Conservation (phyloP, 2,113 vertebrate genomes). For the Alaudala cheleensis region DNA sequence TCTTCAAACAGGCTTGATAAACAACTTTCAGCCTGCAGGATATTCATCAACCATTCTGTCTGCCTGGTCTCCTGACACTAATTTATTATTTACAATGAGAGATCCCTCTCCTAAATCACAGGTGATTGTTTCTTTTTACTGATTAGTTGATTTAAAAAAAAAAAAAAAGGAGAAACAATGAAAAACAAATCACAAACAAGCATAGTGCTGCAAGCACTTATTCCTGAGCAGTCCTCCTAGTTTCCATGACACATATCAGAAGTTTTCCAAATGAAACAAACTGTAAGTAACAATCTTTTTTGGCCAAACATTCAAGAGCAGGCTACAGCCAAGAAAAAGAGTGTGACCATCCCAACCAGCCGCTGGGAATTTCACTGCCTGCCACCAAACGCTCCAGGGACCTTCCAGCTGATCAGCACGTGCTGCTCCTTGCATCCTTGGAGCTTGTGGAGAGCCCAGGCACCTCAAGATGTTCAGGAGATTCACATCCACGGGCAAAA, state of each 20-base stretch:
- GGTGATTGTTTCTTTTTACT: slow-evolving; percentile 57
- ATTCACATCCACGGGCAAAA: rapidly evolving
- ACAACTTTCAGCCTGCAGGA: slow-evolving; percentile 66
- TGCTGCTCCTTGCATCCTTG: neutral
- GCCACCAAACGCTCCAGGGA: neutral
- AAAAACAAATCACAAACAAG: slow-evolving; percentile 37
- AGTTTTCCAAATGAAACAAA: slow-evolving; percentile 36
- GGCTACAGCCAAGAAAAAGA: slow-evolving; percentile 8
- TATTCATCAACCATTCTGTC: slow-evolving; percentile 58
- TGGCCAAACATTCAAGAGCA: neutral
- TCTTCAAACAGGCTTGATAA: slow-evolving; percentile 66
- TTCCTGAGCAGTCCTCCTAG: neutral
- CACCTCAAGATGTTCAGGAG: neutral
- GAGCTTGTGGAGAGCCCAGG: neutral
- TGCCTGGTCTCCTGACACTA: slow-evolving; percentile 46
- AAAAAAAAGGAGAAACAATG: neutral
- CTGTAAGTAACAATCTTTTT: neutral
- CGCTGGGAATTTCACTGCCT: neutral
- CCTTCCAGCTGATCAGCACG: neutral
- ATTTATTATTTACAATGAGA: slow-evolving; percentile 55
- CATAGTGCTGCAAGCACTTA: neutral
- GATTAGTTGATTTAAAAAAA: neutral
- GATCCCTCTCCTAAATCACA: slow-evolving; percentile 56
- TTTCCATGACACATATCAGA: neutral
- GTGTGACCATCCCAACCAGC: neutral